Base-by-base conservation (phyloP, 2,113 vertebrate species). In the Nycticryphes semicollaris region DNA sequence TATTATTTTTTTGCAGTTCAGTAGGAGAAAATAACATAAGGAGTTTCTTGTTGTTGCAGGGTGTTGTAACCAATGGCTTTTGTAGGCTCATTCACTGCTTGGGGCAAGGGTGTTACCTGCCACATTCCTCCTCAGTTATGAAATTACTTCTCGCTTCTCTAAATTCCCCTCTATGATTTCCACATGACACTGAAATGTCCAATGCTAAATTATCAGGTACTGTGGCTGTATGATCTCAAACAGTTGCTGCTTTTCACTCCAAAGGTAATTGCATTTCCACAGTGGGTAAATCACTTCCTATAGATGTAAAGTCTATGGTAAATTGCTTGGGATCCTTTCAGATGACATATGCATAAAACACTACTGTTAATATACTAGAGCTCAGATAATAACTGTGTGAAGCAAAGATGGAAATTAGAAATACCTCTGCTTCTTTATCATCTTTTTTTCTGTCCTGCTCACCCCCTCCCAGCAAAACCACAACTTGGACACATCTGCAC, bases 1-100 rank as follows among this genome's bases (percentile, higher is more conserved):
- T n/a, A n/a, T n/a, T 19, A 66, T 68, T 78, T 92, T 89, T 92
- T 89, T 92, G 89, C 68, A 90, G 14, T 91, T 91, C 84, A 81
- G 25, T 23, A 23, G n/a, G 30, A 87, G 83, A 70, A 87, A 89
- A 62, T 28, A 17, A 77, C 72, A 45, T 72, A 60, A 41, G 24
- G 56, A 72, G 20, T 78, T 84, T 73, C 80, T 51, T 56, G 39
- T 41, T 48, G 15, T 88, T 73, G 43, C 62, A 83, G 24, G 4
- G 3, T n/a, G 28, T 64, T 95, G 30, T 33, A 91, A 69, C 53
- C 63, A 87, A 47, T 20, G 17, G n/a, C 25, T 85, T 92, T 62
- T 73, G n/a, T 51, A 80, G 67, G 35, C 25, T 73, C 22, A 45
- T 91, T 62, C n/a, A 43, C 20, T 66, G 87, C 50, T 30, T 79